A percentile compares a stretch with the other conserved stretches of the same genome.
These are phyloP conservation scores for Bubo blakistoni DNA, from an alignment of 2,113 vertebrate species.

Conservation along the genomic window DNA sequence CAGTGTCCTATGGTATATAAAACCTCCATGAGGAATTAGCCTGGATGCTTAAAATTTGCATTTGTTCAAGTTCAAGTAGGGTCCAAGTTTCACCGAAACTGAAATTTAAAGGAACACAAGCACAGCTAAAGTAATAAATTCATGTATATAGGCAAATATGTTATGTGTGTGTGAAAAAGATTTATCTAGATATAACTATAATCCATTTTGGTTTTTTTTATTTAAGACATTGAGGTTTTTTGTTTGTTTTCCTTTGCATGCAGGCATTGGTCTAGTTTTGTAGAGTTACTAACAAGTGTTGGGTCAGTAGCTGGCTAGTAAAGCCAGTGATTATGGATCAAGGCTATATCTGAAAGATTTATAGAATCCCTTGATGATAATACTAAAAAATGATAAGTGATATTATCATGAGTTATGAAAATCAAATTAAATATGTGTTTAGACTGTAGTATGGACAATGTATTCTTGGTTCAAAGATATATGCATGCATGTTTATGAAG, in stretches of 20 bases:
- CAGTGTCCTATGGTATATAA: not conserved
- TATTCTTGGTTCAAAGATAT: not conserved
- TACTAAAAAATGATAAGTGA: not conserved
- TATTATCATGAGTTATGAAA: not conserved
- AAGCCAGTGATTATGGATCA: not conserved
- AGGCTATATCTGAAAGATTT: not conserved
- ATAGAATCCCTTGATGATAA: not conserved
- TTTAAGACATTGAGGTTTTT: accelerated
- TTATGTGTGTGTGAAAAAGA: not conserved
- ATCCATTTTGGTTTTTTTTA: not conserved
- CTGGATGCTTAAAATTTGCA: not conserved
- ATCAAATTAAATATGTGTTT: not conserved
- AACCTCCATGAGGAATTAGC: not conserved
- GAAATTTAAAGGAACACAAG: not conserved
- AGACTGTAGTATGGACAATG: not conserved
- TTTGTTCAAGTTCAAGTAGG: not conserved
- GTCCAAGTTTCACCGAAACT: not conserved
- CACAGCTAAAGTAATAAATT: not conserved
- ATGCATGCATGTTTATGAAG: not conserved
- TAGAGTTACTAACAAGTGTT: not conserved
- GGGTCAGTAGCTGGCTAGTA: not conserved
- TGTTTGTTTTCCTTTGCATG: not conserved
- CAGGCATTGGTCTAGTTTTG: not conserved
- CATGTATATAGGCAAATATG: not conserved
- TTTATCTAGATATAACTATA: not conserved